phyloP scores from a whole-genome alignment of 2,113 vertebrate species.

The Chaetodon auriga region DNA sequence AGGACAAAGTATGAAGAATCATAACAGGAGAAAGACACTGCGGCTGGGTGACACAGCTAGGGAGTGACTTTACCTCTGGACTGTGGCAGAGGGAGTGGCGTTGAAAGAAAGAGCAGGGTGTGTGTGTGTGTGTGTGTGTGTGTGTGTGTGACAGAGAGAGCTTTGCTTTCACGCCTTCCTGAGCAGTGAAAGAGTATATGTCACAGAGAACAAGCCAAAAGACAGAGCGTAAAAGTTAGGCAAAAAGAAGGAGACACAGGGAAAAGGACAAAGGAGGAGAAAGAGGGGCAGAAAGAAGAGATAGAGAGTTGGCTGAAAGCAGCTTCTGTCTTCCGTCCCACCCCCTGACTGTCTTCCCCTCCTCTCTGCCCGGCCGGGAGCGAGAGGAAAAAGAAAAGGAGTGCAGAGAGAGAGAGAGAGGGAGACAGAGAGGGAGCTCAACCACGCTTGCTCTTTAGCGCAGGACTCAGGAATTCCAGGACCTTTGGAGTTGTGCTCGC shows the following conservation, averaged over 20 bases:
- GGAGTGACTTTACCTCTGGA: slow-evolving; percentile 77
- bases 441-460: slow-evolving; percentile 65
- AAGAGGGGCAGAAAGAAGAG: slow-evolving; percentile 37
- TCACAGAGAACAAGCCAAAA: slow-evolving; percentile 55
- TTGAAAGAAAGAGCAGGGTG: slow-evolving; percentile 53
- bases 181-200: slow-evolving; percentile 68
- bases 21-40: slow-evolving; percentile 40
- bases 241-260: slow-evolving; percentile 34
- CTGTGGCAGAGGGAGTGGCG: slow-evolving; percentile 74
- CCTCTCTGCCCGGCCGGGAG: slow-evolving; percentile 68
- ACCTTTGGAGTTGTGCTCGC: slow-evolving; percentile 73
- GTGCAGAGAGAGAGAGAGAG: slow-evolving; percentile 51
- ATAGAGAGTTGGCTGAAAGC: slow-evolving; percentile 71
- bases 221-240: slow-evolving; percentile 63
- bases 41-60: slow-evolving; percentile 46
- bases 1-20: slow-evolving; percentile 26
- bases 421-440: slow-evolving; percentile 65
- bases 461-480: slow-evolving; percentile 79
- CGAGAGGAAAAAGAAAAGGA: slow-evolving; percentile 61
- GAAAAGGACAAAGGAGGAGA: slow-evolving; percentile 19
- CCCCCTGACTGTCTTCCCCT: slow-evolving; percentile 76
- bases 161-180: slow-evolving; percentile 63
- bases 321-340: slow-evolving; percentile 76
- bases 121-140: slow-evolving; percentile 25
- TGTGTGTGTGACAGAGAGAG: slow-evolving; percentile 40